Evolutionary conservation across 2,888 invertebrate species (phyloP), one percentile per base, ranked within the genome.

Genomic region (Hyalella azteca): DNA sequence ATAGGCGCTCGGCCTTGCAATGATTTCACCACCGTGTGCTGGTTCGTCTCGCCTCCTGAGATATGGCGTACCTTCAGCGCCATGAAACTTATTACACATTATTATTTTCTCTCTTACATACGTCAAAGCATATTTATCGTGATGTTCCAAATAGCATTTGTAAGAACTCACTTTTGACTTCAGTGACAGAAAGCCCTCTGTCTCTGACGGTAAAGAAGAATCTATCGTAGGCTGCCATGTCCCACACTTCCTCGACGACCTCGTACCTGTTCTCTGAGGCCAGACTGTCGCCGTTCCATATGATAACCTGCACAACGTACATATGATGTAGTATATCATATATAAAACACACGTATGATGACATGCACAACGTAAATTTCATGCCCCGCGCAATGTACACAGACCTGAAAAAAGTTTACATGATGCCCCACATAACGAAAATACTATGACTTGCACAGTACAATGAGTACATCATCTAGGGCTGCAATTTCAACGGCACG

Each of bases 201-300:
- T 92, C 91, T 78, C 92, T 89, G 3, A 90, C 91, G 45, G 92
- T 91, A 86, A 91, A 91, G 81, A 93, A 86, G 78, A 89, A 88
- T 48, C 90, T 90, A 22, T 89, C 89, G 48, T 88, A 87, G n/a
- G 91, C 88, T 77, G 89, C 87, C 82, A 93, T 87, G 86, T 91
- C 91, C 87, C 91, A 91, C 2, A 92, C 90, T 87, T 92, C 92
- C 87, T 93, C 92, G 80, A 91, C 86, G 36, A 91, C 88, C 84
- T 90, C 89, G 85, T 90, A 90, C 79, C 86, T 87, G 9, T 75
- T 75, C 75, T 75, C 45, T n/a, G 75, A 75, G 22, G 90, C 90
- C 85, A 90, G 89, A 59, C 89, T 86, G 77, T 86, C 87, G 78
- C 66, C 39, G 39, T 66, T 79, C 73, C 73, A 73, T 32, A 73